Base-by-base conservation (phyloP, 2,797 vertebrate genomes). In the Psittacula derbiana region DNA sequence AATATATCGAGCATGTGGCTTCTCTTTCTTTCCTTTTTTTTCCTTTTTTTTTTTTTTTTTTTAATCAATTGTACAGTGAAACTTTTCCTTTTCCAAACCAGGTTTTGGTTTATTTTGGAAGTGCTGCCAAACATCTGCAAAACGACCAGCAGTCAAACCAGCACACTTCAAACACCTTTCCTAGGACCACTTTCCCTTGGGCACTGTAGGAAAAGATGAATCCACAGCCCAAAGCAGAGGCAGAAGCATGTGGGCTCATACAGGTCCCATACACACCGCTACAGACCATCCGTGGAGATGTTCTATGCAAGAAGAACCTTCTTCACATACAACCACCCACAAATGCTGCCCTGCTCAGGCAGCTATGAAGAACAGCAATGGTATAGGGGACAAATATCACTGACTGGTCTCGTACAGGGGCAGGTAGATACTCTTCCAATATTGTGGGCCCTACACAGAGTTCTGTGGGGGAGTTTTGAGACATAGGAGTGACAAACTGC, bases 1-100 rank as follows among this genome's bases (percentile, higher is more conserved):
- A 97, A 96, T 97, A 97, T 96, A 97, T 95, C 66, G 96, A 98
- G 97, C 84, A 93, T 96, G 95, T 96, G 94, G 82, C 71, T 95
- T 96, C 94, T 97, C 92, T 97, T 75, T 80, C 8, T 81, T 57
- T 27, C 46, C 36, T 33, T 28, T 57, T 43, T 44, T 17, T 44
- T 16, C 11, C 40, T 23, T 27, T 40, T 53, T 58, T 20, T 46
- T 20, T 76, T 40, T 43, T 71, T 47, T 60, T 60, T 66, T 40
- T 2, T 36, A 64, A 82, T 95, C 85, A 95, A 79, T 82, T 81
- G 86, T 91, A 86, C 25, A 64, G 55, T 47, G 60, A 80, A 85
- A 94, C 83, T 75, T 86, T 88, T 82, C 61, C 66, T 71, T 90
- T 91, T 75, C 50, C 71, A 92, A 93, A 91, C 53, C 75, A 88